Evolutionary conservation across 2,888 invertebrate genomes (phyloP).

Genomic region (Lasioglossum figueresi): DNA sequence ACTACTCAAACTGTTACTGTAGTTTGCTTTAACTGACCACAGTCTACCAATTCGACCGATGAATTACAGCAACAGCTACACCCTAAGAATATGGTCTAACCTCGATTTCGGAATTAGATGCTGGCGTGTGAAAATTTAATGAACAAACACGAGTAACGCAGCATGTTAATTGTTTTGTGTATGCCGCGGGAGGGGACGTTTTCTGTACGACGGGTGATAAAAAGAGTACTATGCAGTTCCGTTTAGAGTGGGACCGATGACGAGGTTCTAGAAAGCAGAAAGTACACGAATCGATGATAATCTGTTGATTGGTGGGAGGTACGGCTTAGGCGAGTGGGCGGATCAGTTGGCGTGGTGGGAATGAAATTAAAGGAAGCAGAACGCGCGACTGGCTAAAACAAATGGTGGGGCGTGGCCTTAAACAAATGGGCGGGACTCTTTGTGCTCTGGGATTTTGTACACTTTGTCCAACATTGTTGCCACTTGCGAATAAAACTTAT

Average conservation of each 20-base stretch:
- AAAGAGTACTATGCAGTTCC: not conserved
- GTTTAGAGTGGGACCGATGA: not conserved
- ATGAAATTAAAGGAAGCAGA: not conserved
- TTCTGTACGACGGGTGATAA: conserved; percentile 10
- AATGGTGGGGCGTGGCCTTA: not conserved
- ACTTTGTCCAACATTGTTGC: conserved; percentile 2
- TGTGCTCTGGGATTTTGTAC: not conserved
- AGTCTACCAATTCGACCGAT: conserved; percentile 30
- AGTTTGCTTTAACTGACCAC: conserved; percentile 52
- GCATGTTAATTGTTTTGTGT: conserved; percentile 40
- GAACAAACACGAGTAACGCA: conserved; percentile 15
- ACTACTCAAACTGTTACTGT: conserved; percentile 77
- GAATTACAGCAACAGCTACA: conserved; percentile 20
- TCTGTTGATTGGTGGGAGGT: not conserved
- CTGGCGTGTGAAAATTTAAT: conserved; percentile 14
- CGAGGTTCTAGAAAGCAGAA: not conserved
- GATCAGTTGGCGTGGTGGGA: not conserved
- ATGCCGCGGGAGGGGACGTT: conserved; percentile 18
- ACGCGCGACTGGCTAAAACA: not conserved
- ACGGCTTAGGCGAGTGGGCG: not conserved
- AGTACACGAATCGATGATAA: not conserved
- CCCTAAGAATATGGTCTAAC: conserved; percentile 39
- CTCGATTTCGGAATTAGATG: conserved; percentile 25
- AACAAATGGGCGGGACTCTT: not conserved
- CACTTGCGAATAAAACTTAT: not conserved